Evolutionary conservation across 2,797 vertebrate genomes (phyloP).

Genomic region (Enteromius paludinosus): DNA sequence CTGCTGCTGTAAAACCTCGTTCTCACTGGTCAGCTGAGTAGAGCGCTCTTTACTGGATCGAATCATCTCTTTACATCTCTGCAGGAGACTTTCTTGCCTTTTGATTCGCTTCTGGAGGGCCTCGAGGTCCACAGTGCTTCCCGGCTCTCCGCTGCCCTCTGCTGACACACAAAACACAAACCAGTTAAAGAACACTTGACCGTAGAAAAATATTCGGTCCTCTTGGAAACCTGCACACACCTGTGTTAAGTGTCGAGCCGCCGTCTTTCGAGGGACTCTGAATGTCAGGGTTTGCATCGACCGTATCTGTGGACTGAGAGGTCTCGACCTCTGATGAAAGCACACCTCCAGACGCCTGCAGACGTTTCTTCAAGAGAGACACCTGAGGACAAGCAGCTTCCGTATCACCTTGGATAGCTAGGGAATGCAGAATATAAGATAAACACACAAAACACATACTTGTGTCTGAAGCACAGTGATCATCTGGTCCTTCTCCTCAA

Average conservation of each 20-base stretch:
- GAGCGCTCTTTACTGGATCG: slow-evolving; percentile 86
- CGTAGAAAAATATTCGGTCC: not conserved
- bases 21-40: slow-evolving; percentile 86
- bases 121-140: slow-evolving; percentile 82
- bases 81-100: slow-evolving; percentile 91
- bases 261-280: slow-evolving; percentile 75
- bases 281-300: slow-evolving; percentile 63
- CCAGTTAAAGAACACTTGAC: not conserved
- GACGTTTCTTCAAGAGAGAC: slow-evolving; percentile 87
- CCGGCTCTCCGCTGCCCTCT: slow-evolving; percentile 79
- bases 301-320: slow-evolving; percentile 56
- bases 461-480: slow-evolving; percentile 97
- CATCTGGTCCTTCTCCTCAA: slow-evolving; percentile 97
- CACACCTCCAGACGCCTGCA: slow-evolving; percentile 72
- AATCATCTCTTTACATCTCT: slow-evolving; percentile 88
- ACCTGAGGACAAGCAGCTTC: slow-evolving; percentile 77
- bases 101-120: slow-evolving; percentile 84
- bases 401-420: not conserved
- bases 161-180: slow-evolving; percentile 55
- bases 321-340: slow-evolving; percentile 64
- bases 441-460: slow-evolving; percentile 76
- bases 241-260: slow-evolving; percentile 62
- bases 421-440: not conserved
- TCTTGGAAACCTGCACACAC: slow-evolving; percentile 54
- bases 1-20: slow-evolving; percentile 93